Percentiles rank a stretch among this genome's conserved stretches.
Evolutionary conservation across 2,113 vertebrate species (phyloP).

Genomic region (Nyctibius bracteatus): DNA sequence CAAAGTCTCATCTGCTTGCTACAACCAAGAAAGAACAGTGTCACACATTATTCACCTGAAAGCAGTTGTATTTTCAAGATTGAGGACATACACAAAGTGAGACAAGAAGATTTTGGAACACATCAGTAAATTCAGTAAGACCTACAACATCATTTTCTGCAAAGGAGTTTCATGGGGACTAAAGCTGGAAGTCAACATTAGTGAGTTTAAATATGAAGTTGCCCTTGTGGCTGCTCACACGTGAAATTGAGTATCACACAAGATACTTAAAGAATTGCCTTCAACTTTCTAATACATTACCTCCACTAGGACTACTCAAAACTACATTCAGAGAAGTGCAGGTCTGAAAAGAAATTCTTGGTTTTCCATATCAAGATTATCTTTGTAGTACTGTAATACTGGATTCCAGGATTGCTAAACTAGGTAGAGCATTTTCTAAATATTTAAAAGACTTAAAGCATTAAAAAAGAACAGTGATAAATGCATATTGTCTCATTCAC

Average conservation of each 20-base stretch:
- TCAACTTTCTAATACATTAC: not conserved
- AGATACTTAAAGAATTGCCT: not conserved
- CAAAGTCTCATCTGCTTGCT: conserved; percentile 97
- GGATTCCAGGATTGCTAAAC: not conserved
- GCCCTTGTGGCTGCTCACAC: not conserved
- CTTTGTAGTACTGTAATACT: not conserved
- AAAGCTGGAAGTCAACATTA: not conserved
- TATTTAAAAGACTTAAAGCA: not conserved
- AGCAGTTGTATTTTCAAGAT: not conserved
- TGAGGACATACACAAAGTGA: not conserved
- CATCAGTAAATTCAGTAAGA: not conserved
- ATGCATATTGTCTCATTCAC: not conserved
- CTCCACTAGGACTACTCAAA: not conserved
- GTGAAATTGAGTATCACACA: not conserved
- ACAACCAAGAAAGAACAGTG: conserved; percentile 69
- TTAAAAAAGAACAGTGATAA: not conserved
- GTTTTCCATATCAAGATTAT: not conserved
- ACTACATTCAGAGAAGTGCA: not conserved
- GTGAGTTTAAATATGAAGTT: not conserved
- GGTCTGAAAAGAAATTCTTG: not conserved
- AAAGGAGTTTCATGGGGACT: not conserved
- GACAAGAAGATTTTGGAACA: not conserved
- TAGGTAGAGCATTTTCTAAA: not conserved
- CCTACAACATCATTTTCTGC: not conserved
- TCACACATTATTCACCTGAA: conserved; percentile 2